Base-by-base conservation (phyloP, 2,888 invertebrate species). In the Malachius bipustulatus region DNA sequence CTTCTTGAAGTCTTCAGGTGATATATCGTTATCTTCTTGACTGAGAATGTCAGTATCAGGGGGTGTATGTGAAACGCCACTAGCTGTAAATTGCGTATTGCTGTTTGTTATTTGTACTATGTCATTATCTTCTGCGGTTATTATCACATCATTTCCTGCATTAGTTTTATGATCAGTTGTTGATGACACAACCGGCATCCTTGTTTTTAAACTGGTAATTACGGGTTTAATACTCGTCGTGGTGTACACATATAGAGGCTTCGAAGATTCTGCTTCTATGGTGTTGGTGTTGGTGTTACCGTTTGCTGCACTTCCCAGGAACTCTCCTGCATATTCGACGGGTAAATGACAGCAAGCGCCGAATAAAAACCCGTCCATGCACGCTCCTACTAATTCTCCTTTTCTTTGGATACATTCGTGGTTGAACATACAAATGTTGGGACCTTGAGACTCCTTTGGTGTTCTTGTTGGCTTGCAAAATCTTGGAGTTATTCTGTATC, bases 381-480 rank as follows among this genome's bases (percentile, higher is more conserved):
- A 91, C 1, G 89, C 81, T 0, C 89, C 88, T 0, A 90, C 83
- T 45, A 88, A 81, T 55, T 81, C 76, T 0, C 90, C 90, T 0
- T 75, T 75, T 42, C 83, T 67, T 47, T 79, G 78, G 1, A 70
- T 68, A 56, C 90, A 90, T 56, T 90, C 88, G 53, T 87, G 85
- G 63, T 90, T 89, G 67, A 90, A 91, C 90, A 90, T 90, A 62
- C 90, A 90, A 52, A 87, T 78, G 26, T 81, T 82, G 26, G 78
- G 78, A 1, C 81, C 79, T 47, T 69, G 66, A 48, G 75, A 73
- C 29, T 70, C 67, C 45, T 66, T 56, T 12, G 76, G 65, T 26
- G 75, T 72, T 55, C 75, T 64, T 3, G 78, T 71, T 12, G 83
- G 77, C 51, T 79, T 77, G 62, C 88, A 88, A 47, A 77, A 73